These are phyloP conservation scores for Paradisaea rubra DNA, from an alignment of 2,113 vertebrate genomes.

Conservation along the genomic window DNA sequence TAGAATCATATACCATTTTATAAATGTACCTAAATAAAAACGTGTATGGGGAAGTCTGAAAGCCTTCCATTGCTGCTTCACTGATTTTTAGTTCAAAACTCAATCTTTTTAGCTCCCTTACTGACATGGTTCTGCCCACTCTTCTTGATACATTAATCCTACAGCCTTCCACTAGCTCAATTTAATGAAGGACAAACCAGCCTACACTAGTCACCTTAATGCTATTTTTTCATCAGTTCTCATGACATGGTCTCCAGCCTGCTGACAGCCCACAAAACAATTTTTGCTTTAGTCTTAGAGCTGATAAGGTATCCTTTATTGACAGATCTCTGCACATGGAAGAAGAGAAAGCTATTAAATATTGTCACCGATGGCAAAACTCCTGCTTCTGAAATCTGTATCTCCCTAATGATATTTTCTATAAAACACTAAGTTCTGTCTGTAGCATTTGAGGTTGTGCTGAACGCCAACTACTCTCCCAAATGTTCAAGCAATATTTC, in stretches of 20 bases:
- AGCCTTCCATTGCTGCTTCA: not conserved
- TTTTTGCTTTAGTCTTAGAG: slow-evolving; percentile 1
- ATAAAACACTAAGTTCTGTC: not conserved
- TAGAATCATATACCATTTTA: not conserved
- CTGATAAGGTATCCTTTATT: not conserved
- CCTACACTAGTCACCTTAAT: not conserved
- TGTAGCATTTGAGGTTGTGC: not conserved
- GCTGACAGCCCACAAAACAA: slow-evolving; percentile 4
- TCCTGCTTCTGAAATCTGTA: not conserved
- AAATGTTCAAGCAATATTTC: not conserved
- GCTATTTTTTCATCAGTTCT: slow-evolving; percentile 2
- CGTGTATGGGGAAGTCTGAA: not conserved
- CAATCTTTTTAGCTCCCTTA: not conserved
- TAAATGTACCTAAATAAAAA: not conserved
- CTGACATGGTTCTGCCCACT: not conserved
- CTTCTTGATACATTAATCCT: slow-evolving; percentile 4
- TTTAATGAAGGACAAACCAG: slow-evolving; percentile 31
- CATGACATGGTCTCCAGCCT: not conserved
- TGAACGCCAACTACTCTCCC: not conserved
- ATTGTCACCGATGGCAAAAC: not conserved
- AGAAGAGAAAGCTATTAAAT: not conserved
- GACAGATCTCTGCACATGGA: not conserved
- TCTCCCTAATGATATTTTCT: not conserved
- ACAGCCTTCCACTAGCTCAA: not conserved
- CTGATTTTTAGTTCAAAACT: slow-evolving; percentile 1